phyloP scores from a whole-genome alignment of 2,888 invertebrate species.

The Agelastica alni region DNA sequence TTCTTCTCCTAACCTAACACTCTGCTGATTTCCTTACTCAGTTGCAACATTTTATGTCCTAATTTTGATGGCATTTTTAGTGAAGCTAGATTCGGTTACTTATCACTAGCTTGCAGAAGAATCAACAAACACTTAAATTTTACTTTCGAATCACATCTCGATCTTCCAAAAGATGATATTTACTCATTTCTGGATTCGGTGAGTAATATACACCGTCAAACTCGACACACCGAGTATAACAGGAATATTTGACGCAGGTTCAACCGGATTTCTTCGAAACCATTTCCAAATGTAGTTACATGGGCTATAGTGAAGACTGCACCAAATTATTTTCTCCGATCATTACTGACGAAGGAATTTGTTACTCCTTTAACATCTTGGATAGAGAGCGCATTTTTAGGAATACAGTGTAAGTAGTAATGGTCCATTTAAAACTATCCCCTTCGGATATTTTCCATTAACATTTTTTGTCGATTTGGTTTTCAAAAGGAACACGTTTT shows the following conservation, averaged over 20 bases:
- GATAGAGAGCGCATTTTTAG: conserved; percentile 63
- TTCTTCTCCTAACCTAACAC: too few relatives aligned
- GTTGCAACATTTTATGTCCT: too few relatives aligned
- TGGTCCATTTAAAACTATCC: too few relatives aligned
- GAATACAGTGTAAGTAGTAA: conserved; percentile 58
- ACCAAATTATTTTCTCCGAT: conserved; percentile 64
- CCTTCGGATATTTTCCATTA: too few relatives aligned
- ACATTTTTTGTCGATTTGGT: too few relatives aligned
- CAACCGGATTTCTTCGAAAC: conserved; percentile 19
- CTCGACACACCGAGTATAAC: too few relatives aligned
- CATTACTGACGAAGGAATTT: conserved; percentile 72
- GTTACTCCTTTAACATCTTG: conserved; percentile 71
- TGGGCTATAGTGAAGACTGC: conserved; percentile 53
- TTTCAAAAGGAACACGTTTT: too few relatives aligned
- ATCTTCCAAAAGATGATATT: conserved; percentile 10
- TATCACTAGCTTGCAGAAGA: conserved; percentile 28
- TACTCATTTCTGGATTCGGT: conserved; percentile 22
- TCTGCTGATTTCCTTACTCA: too few relatives aligned
- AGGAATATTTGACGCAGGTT: conserved; percentile 3
- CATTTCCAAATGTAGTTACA: conserved; percentile 26
- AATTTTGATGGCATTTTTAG: too few relatives aligned
- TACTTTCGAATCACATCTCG: neutral
- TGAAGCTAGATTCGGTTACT: conserved; percentile 24
- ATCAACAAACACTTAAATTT: conserved; percentile 14
- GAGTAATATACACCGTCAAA: neutral